Evolutionary conservation across 53 echinoderm and acorn worm genomes (phyloP), one percentile per base, ranked within the genome.

Genomic region (Pentamera pediparva): DNA sequence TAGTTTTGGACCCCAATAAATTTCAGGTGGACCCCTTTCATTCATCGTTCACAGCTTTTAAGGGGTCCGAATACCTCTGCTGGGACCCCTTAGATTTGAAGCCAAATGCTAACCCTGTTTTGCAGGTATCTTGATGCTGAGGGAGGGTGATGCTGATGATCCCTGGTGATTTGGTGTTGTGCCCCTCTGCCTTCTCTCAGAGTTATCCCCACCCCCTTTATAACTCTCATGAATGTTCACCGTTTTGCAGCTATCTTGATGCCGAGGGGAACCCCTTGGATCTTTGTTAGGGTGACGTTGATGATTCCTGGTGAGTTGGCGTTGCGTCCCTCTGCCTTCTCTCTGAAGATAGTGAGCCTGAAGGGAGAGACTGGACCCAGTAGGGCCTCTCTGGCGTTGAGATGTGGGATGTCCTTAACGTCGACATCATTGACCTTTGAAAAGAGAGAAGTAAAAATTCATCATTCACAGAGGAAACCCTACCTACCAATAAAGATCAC

Each of bases 161-260:
- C 3, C 48, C 54, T 53, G 70, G 71, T 32, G 62, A n/a, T 4
- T 34, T 34, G 3, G 48, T 43, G 6, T 62, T 65, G 17, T 56
- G 56, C 1, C 75, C 78, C 62, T 92, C 92, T 7, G 81, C 83
- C 38, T 88, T 92, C 65, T 92, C 92, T 36, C 92, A 37, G 76
- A 83, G n/a, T n/a, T n/a, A 45, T 45, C 47, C 1, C n/a, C 47
- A 45, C 1, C 13, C 47, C 47, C n/a, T n/a, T n/a, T 45, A 12
- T 45, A 12, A 0, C 12, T 45, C 47, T 45, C 13, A 45, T 4
- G 20, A 39, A 53, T 35, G n/a, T 87, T 70, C 48, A 96, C 96
- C 88, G 88, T 61, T 85, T 91, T 22, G 87, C 96, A 3, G 91
- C 91, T 20, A 96, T 91, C 56, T 96, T 96, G 70, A 96, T 96